Percentiles rank a stretch among this genome's conserved stretches.
phyloP scores from a whole-genome alignment of 2,797 vertebrate genomes.

The Oryzias sinensis region DNA sequence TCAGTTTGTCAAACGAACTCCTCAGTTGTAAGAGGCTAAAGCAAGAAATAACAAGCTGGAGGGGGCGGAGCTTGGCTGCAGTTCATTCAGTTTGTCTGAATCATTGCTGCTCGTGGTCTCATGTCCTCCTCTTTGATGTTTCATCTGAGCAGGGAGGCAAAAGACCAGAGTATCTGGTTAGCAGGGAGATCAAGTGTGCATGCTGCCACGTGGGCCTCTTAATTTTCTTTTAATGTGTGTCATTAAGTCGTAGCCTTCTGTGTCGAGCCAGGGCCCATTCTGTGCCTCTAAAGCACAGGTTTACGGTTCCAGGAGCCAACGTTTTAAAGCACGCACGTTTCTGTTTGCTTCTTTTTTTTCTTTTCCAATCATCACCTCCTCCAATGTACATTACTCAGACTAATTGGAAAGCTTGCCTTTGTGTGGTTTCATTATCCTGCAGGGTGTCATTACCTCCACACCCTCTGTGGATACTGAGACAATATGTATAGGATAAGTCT shows the following conservation, averaged over 20 bases:
- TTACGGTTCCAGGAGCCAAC: slow-evolving; percentile 11
- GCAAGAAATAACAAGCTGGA: slow-evolving; percentile 28
- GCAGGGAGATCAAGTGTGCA: slow-evolving; percentile 52
- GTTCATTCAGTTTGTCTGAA: slow-evolving; percentile 54
- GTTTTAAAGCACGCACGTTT: slow-evolving; percentile 15
- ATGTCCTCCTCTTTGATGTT: slow-evolving; percentile 64
- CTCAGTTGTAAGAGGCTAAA: slow-evolving; percentile 13
- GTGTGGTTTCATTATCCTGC: slow-evolving; percentile 16
- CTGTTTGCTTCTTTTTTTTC: slow-evolving; percentile 15
- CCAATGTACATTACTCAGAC: slow-evolving; percentile 15
- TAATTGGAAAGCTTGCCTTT: slow-evolving; percentile 30
- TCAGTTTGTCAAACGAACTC: slow-evolving; percentile 44
- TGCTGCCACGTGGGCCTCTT: slow-evolving; percentile 59
- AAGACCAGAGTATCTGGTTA: slow-evolving; percentile 39
- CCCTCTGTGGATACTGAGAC: slow-evolving; percentile 26
- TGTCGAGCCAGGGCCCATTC: slow-evolving; percentile 45
- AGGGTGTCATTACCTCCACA: slow-evolving; percentile 13
- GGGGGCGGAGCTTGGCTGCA: slow-evolving; percentile 20
- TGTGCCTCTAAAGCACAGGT: slow-evolving; percentile 32
- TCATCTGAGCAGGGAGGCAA: slow-evolving; percentile 38
- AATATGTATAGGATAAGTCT: slow-evolving; percentile 42
- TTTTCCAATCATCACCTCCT: slow-evolving; percentile 9
- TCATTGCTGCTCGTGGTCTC: slow-evolving; percentile 41
- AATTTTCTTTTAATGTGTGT: slow-evolving; percentile 67
- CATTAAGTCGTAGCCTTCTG: slow-evolving; percentile 52